Evolutionary conservation across 2,113 vertebrate genomes (phyloP), one percentile per base, ranked within the genome.

Genomic region (Heterotilapia buettikoferi): DNA sequence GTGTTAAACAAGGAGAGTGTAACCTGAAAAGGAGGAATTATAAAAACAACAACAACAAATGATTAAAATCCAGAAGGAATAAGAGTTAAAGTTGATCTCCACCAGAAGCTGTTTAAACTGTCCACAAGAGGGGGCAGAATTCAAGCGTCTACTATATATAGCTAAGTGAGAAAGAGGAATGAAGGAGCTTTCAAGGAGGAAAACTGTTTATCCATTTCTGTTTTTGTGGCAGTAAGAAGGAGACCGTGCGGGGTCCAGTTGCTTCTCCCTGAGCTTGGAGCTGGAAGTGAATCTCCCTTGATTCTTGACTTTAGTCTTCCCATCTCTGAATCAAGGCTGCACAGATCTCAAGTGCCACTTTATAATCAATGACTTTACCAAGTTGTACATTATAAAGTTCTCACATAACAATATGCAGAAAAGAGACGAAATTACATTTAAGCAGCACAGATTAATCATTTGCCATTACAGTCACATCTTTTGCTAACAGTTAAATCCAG

Each of bases 111-210:
- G 14, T 45, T 56, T 66, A 7, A 91, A 87, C 5, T 88, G 85
- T 87, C 94, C 95, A 95, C 94, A 91, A 94, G 95, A 85, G 93
- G 95, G 95, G 4, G 95, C 63, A 88, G 86, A 31, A 91, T 56
- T 26, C 89, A 91, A 94, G 88, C 26, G 13, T 38, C 26, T 50
- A 43, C 21, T 80, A 36, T 43, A 13, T 1, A 78, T 4, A 29
- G 10, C 26, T 19, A 19, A 78, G 24, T 12, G 36, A 79, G 16
- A 18, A 43, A 66, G 24, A 19, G 63, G 16, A 54, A 36, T 31
- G 71, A 12, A 47, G 43, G 47, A 43, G 33, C 9, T 18, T 24
- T 63, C n/a, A 78, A 19, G 43, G 45, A 61, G 21, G 68, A 6
- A 54, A 21, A 38, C 16, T 38, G 9, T 63, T 84, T 14, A 21